Percentiles rank a stretch among this genome's conserved stretches.
These are phyloP conservation scores for Heliconius hewitsoni DNA, from an alignment of 1,140 invertebrate species.

Conservation along the genomic window DNA sequence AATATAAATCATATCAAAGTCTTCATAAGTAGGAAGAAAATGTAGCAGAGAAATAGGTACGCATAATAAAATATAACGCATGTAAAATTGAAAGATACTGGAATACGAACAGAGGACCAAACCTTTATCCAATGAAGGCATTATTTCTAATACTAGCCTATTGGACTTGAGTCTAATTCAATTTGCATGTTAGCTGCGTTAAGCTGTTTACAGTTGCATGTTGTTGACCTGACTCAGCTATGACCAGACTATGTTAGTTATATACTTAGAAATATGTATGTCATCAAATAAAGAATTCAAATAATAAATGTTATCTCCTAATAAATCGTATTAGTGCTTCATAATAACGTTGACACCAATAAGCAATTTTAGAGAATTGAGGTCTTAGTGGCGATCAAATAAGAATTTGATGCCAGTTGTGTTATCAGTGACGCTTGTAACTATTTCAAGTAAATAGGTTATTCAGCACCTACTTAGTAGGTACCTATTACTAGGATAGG, in stretches of 20 bases:
- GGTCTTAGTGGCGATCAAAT: constrained; percentile 33
- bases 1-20: no score
- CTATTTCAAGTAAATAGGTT: constrained; percentile 29
- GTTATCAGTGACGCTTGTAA: constrained; percentile 32
- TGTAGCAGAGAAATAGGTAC: not conserved
- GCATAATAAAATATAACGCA: not conserved
- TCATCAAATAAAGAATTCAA: not conserved
- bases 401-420: constrained; percentile 25
- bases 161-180: constrained; percentile 63
- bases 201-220: constrained; percentile 55
- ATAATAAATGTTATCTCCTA: not conserved
- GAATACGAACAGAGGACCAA: constrained; percentile 24
- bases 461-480: not conserved
- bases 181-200: constrained; percentile 55
- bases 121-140: constrained; percentile 60
- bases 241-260: not conserved
- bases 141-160: constrained; percentile 61
- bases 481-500: not conserved
- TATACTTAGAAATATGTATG: not conserved
- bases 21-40: no score
- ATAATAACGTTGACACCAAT: constrained; percentile 24
- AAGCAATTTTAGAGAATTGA: constrained; percentile 20
- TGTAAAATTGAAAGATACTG: not conserved
- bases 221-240: constrained; percentile 58
- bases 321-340: not conserved